These are phyloP conservation scores for Crepidodera aurea DNA, from an alignment of 2,888 invertebrate genomes.

Conservation along the genomic window DNA sequence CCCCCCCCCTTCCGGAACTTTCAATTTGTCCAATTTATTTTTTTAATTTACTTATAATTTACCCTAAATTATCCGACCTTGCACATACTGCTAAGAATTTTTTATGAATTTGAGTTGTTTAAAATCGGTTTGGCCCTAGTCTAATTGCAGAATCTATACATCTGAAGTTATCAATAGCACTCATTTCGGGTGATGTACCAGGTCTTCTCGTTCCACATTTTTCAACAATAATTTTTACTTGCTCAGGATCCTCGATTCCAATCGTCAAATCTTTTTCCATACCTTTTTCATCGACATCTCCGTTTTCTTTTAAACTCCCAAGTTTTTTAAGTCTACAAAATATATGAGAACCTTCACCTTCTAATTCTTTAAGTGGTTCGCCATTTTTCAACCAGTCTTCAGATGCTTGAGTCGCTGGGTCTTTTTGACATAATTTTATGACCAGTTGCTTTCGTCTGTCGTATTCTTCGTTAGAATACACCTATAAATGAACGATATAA, in stretches of 20 bases:
- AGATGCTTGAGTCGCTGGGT: constrained; percentile 3
- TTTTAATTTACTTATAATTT: no score
- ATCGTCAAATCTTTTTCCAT: constrained; percentile 12
- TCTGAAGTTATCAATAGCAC: constrained; percentile 14
- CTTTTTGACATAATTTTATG: constrained; percentile 5
- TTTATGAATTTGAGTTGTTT: no score
- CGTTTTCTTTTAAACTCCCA: constrained; percentile 20
- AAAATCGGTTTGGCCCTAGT: no score
- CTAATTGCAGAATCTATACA: neutral
- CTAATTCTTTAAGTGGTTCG: neutral
- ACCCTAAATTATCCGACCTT: no score
- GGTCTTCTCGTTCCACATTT: constrained; percentile 7
- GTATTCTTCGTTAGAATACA: neutral
- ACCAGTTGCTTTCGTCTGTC: neutral
- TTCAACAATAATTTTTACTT: neutral
- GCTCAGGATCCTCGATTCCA: constrained; percentile 8
- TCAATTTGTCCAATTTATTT: no score
- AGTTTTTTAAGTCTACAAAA: constrained; percentile 12
- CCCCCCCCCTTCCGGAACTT: no score
- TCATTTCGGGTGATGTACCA: neutral
- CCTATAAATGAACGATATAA: neutral
- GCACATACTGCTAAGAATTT: no score
- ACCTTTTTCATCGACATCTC: constrained; percentile 8
- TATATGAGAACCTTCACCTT: constrained; percentile 1
- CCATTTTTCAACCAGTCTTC: constrained; percentile 7